Percentiles rank a stretch among this genome's conserved stretches.
Conservation (phyloP, 2,113 vertebrate species). For the Bombycilla garrulus region DNA sequence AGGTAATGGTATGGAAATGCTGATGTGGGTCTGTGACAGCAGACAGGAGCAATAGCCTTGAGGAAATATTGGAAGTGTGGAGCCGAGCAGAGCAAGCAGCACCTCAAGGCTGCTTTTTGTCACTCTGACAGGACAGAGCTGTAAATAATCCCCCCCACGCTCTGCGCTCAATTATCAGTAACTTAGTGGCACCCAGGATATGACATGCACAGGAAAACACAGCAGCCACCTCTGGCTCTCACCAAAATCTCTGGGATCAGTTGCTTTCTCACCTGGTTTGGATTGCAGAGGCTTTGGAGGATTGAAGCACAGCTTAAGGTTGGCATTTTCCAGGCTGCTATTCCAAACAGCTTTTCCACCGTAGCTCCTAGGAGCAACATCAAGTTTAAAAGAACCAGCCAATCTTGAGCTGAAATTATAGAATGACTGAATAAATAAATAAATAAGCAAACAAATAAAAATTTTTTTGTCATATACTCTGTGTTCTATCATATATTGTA, state of each 20-base stretch:
- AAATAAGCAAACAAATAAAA: too few relatives aligned
- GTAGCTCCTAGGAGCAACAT: conserved; percentile 56
- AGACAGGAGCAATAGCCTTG: conserved; percentile 34
- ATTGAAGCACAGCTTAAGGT: conserved; percentile 57
- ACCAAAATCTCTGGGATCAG: neutral
- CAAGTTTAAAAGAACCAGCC: neutral
- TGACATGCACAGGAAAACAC: neutral
- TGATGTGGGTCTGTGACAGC: conserved; percentile 10
- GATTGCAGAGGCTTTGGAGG: conserved; percentile 20
- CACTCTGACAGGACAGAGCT: neutral
- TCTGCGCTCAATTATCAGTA: conserved; percentile 18
- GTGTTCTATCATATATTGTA: too few relatives aligned
- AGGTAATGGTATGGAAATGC: conserved; percentile 54
- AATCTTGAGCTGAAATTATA: neutral
- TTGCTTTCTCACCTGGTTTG: conserved; percentile 37
- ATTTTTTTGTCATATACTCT: too few relatives aligned
- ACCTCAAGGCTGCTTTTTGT: conserved; percentile 50
- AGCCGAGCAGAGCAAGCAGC: neutral
- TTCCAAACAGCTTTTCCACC: conserved; percentile 81
- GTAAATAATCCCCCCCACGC: neutral
- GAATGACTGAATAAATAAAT: accelerated
- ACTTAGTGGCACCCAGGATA: neutral
- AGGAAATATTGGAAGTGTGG: neutral
- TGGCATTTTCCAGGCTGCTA: conserved; percentile 75
- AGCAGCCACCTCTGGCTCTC: neutral